These are phyloP conservation scores for Cuniculus paca DNA, from an alignment of 2,797 vertebrate genomes.

Conservation along the genomic window DNA sequence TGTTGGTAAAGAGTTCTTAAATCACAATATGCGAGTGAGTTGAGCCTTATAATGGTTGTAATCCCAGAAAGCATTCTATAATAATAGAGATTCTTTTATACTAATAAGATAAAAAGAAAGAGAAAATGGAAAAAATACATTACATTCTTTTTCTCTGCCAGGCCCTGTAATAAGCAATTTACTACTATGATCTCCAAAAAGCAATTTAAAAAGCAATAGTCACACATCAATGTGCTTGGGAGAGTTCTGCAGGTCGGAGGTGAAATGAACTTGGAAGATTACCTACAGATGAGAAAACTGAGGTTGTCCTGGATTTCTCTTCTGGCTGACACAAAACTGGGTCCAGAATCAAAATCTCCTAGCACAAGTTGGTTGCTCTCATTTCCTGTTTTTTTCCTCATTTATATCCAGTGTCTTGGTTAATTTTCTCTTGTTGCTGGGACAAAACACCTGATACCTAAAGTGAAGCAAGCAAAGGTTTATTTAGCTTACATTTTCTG, in stretches of 20 bases:
- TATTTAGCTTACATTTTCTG: no score
- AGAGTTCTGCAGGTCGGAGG: background rate
- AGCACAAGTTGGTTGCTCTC: background rate
- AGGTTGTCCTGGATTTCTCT: background rate
- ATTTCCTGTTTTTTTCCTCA: background rate
- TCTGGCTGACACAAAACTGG: background rate
- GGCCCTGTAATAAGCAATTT: background rate
- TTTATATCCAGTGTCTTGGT: background rate
- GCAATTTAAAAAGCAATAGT: constrained; percentile 18
- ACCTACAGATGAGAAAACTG: background rate
- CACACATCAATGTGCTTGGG: background rate
- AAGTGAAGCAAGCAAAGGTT: no score
- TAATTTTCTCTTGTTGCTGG: no score
- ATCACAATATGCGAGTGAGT: background rate
- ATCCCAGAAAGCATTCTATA: constrained; percentile 1
- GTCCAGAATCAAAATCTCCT: background rate
- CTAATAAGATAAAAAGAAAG: background rate
- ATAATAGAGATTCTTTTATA: background rate
- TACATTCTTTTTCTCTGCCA: background rate
- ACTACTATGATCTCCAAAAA: constrained; percentile 2
- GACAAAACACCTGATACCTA: no score
- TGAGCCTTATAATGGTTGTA: background rate
- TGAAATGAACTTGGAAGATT: constrained; percentile 12
- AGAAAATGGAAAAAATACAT: background rate
- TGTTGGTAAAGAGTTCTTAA: background rate